Percentiles rank a stretch among this genome's conserved stretches.
phyloP scores from a whole-genome alignment of 2,113 vertebrate genomes.

The Scopus umbretta region DNA sequence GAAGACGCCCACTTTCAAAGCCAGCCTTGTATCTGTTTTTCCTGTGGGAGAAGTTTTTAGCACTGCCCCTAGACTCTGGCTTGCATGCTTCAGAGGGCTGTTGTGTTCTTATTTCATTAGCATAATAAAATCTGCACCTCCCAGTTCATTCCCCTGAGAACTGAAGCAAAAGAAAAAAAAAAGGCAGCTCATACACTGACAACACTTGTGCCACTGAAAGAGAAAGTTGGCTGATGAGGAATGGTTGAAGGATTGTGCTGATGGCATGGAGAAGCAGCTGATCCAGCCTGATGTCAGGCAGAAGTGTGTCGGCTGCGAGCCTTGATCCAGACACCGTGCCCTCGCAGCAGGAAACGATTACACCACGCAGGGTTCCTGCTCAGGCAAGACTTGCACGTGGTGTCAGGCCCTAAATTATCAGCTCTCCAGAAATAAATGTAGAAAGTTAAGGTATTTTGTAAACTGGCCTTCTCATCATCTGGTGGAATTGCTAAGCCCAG shows the following conservation, averaged over 20 bases:
- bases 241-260: not conserved
- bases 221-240: not conserved
- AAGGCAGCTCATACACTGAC: fast-evolving
- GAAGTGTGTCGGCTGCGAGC: not conserved
- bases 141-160: not conserved
- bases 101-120: slow-evolving; percentile 21
- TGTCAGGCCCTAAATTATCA: slow-evolving; percentile 11
- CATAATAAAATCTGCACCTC: slow-evolving; percentile 37
- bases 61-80: not conserved
- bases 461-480: not conserved
- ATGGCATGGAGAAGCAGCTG: not conserved
- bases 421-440: not conserved
- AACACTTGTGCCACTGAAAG: not conserved
- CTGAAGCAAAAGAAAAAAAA: not conserved
- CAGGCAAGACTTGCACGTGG: not conserved
- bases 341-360: not conserved
- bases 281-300: not conserved
- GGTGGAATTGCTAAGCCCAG: not conserved
- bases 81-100: not conserved
- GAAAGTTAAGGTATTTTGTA: not conserved
- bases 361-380: not conserved
- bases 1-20: slow-evolving; percentile 40
- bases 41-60: slow-evolving; percentile 47
- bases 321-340: not conserved
- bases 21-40: slow-evolving; percentile 48